Conservation (phyloP, 2,888 invertebrate species). For the Neelides folsomi region DNA sequence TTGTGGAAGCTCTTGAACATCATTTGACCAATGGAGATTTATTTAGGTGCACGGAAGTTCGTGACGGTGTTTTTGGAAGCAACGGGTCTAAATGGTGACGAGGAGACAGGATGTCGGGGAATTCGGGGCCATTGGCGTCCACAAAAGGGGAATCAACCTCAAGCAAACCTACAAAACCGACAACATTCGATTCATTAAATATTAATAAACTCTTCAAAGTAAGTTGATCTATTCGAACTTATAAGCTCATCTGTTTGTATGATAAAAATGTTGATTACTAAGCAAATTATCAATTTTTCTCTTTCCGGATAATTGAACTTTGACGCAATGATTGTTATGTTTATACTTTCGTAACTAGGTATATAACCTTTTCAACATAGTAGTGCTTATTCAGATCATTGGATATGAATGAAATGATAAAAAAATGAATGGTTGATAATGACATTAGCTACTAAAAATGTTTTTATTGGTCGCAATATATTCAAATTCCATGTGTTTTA, state of each 20-base stretch:
- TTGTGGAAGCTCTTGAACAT: background rate
- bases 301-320: background rate
- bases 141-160: slow-evolving; percentile 32
- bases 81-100: slow-evolving; percentile 33
- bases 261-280: background rate
- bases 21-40: background rate
- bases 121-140: slow-evolving; percentile 30
- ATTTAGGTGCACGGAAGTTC: slow-evolving; percentile 28
- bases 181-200: slow-evolving; percentile 30
- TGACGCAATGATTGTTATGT: background rate
- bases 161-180: slow-evolving; percentile 24
- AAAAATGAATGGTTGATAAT: no score
- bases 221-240: slow-evolving; percentile 1
- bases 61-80: slow-evolving; percentile 21
- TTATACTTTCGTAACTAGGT: background rate
- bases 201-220: slow-evolving; percentile 33
- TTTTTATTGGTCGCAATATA: no score
- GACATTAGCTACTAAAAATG: no score
- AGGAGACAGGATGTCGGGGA: slow-evolving; percentile 32
- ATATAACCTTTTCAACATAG: no score
- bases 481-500: no score
- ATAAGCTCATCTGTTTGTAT: background rate
- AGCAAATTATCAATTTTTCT: background rate
- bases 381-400: no score
- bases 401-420: no score